These are phyloP conservation scores for Rutilus rutilus DNA, from an alignment of 2,113 vertebrate species.

Conservation along the genomic window DNA sequence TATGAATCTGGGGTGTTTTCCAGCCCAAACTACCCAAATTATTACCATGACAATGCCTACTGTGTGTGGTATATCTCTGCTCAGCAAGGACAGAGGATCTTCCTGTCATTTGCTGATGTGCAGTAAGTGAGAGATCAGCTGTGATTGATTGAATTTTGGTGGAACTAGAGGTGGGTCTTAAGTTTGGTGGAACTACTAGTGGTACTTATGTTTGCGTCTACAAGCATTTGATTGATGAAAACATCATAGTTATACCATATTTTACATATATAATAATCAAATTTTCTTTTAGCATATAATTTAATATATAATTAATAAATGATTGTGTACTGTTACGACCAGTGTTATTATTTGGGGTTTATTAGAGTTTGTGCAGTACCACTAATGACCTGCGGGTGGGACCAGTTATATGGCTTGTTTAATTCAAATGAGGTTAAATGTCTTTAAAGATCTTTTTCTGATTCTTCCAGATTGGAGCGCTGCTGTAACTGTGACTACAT, in stretches of 20 bases:
- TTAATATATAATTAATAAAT: neutral
- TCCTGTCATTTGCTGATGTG: conserved; percentile 78
- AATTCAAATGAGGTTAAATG: neutral
- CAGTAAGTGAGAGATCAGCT: conserved; percentile 76
- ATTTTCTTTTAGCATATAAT: neutral
- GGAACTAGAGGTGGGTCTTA: neutral
- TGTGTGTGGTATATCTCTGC: conserved; percentile 84
- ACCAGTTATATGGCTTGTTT: neutral
- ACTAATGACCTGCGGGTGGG: neutral
- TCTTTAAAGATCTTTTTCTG: neutral
- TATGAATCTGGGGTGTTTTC: conserved; percentile 73
- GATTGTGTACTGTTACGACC: neutral
- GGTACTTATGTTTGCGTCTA: neutral
- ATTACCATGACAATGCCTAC: conserved; percentile 74
- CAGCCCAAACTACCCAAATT: conserved; percentile 83
- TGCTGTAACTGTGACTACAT: conserved; percentile 85
- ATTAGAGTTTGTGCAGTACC: neutral
- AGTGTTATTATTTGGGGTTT: neutral
- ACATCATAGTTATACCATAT: neutral
- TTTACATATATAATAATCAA: neutral
- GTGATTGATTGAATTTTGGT: neutral
- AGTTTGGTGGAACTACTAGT: neutral
- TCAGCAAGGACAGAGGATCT: conserved; percentile 74
- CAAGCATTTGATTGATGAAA: neutral
- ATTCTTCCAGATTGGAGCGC: conserved; percentile 75